phyloP scores from a whole-genome alignment of 2,113 vertebrate genomes.

The Parotia lawesii region DNA sequence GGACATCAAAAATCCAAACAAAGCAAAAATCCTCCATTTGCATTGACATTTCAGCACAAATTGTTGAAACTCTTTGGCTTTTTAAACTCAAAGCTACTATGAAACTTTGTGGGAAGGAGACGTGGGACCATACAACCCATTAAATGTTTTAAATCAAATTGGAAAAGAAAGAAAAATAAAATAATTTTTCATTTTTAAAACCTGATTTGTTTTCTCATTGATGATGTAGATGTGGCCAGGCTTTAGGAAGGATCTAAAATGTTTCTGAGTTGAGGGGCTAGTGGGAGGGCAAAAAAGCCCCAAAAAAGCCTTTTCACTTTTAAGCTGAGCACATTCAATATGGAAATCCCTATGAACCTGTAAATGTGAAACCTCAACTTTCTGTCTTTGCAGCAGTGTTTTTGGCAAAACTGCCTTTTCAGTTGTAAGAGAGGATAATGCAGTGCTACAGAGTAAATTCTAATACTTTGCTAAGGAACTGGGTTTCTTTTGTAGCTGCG shows the following conservation, averaged over 20 bases:
- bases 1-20: background rate
- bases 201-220: background rate
- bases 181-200: background rate
- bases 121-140: background rate
- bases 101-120: background rate
- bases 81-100: background rate
- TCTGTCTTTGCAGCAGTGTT: background rate
- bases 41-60: background rate
- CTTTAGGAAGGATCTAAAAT: background rate
- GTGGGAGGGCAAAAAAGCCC: background rate
- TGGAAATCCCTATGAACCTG: background rate
- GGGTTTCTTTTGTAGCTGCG: background rate
- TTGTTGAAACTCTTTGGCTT: background rate
- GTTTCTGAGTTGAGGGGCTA: background rate
- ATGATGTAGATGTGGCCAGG: background rate
- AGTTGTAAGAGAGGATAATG: background rate
- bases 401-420: background rate
- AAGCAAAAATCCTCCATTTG: background rate
- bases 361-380: background rate
- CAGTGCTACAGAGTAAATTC: background rate
- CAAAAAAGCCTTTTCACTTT: background rate
- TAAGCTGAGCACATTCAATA: background rate
- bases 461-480: background rate
- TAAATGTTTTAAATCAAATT: background rate
- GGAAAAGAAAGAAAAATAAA: background rate